Conservation (phyloP, 2,113 vertebrate genomes). For the Melanotaenia duboulayi region DNA sequence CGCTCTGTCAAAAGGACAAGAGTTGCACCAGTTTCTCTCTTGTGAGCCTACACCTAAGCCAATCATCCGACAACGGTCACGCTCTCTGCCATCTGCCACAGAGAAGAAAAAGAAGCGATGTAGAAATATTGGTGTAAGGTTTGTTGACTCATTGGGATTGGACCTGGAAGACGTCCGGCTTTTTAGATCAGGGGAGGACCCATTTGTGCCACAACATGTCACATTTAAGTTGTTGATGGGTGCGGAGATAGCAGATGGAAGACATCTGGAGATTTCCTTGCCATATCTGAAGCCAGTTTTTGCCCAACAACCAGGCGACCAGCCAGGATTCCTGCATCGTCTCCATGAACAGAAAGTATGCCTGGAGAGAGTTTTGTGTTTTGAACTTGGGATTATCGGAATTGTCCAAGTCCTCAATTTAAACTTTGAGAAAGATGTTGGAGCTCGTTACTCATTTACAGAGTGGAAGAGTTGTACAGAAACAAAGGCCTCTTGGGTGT, state of each 20-base stretch:
- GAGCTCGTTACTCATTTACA: slow-evolving; percentile 90
- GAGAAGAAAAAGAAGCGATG: slow-evolving; percentile 77
- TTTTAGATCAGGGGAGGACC: slow-evolving; percentile 90
- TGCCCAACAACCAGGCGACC: slow-evolving; percentile 85
- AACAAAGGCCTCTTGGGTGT: slow-evolving; percentile 86
- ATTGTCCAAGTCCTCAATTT: slow-evolving; percentile 90
- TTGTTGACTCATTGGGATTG: slow-evolving; percentile 93
- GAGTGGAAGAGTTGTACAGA: slow-evolving; percentile 88
- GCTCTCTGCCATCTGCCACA: slow-evolving; percentile 86
- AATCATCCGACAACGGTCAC: slow-evolving; percentile 87
- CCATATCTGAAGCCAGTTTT: slow-evolving; percentile 92
- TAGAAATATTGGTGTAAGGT: slow-evolving; percentile 86
- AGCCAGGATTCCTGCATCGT: slow-evolving; percentile 82
- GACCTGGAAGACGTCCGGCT: slow-evolving; percentile 91
- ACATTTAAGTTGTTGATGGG: slow-evolving; percentile 89
- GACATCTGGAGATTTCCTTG: slow-evolving; percentile 87
- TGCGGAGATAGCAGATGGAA: slow-evolving; percentile 88
- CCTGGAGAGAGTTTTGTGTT: slow-evolving; percentile 90
- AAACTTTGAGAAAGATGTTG: slow-evolving; percentile 91
- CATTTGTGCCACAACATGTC: slow-evolving; percentile 91
- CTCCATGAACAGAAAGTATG: slow-evolving; percentile 88
- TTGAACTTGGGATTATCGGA: slow-evolving; percentile 89
- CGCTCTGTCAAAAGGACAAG: slow-evolving; percentile 15
- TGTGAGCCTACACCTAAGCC: slow-evolving; percentile 88
- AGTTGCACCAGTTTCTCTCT: slow-evolving; percentile 54